A percentile compares a stretch with the other conserved stretches of the same genome.
Conservation (phyloP, 2,888 invertebrate genomes). For the Sialis lutaria region DNA sequence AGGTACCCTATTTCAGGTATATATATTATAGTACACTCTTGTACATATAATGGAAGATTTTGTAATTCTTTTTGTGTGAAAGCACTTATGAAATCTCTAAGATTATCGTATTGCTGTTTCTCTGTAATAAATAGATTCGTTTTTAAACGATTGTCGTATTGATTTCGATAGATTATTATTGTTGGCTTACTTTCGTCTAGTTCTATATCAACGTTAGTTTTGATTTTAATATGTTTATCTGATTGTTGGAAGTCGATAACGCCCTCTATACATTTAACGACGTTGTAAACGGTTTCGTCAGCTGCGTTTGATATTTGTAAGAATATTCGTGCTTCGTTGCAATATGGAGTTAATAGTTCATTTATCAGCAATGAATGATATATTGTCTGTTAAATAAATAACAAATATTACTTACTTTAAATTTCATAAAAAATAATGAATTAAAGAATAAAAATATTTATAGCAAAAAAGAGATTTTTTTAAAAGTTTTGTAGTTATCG, state of each 20-base stretch:
- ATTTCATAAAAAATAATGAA: too few relatives aligned
- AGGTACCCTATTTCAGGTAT: conserved; percentile 66
- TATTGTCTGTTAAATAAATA: conserved; percentile 34
- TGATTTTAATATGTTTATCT: conserved; percentile 44
- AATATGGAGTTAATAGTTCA: conserved; percentile 39
- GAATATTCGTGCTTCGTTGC: conserved; percentile 31
- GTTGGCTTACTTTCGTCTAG: conserved; percentile 51
- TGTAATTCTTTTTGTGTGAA: conserved; percentile 53
- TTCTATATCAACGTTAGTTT: conserved; percentile 52
- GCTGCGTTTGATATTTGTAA: conserved; percentile 29
- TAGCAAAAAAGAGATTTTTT: too few relatives aligned
- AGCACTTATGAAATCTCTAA: conserved; percentile 53
- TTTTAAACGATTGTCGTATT: background rate
- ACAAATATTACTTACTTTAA: too few relatives aligned
- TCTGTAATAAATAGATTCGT: conserved; percentile 28
- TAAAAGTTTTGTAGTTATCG: background rate
- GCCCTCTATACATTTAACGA: conserved; percentile 51
- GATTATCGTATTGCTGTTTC: conserved; percentile 46
- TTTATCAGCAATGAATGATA: conserved; percentile 50
- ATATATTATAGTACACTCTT: conserved; percentile 48
- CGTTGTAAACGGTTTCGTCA: conserved; percentile 31
- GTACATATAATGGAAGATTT: conserved; percentile 45
- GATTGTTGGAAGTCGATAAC: conserved; percentile 54
- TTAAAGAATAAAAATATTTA: too few relatives aligned
- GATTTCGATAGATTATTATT: background rate